phyloP scores from a whole-genome alignment of 2,797 vertebrate species.

The Hippoglossus hippoglossus region DNA sequence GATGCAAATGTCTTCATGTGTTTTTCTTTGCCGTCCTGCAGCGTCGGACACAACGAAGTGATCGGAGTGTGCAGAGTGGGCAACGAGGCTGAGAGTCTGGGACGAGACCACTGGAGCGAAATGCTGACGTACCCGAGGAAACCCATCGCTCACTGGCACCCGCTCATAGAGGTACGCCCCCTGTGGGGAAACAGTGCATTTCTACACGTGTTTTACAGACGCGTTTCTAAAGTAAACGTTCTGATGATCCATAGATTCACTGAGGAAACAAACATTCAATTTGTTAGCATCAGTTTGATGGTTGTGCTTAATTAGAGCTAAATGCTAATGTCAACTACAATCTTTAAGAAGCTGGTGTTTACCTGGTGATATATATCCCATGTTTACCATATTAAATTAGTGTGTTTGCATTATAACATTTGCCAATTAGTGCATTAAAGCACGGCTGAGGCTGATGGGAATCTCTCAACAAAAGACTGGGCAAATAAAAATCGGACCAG shows the following conservation, averaged over 20 bases:
- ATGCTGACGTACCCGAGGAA: constrained; percentile 97
- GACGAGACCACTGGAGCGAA: constrained; percentile 97
- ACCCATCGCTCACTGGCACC: constrained; percentile 98
- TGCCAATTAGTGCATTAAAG: too few species aligned
- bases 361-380: too few species aligned
- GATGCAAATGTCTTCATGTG: neutral
- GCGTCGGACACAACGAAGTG: constrained; percentile 98
- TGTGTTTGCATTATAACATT: too few species aligned
- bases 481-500: too few species aligned
- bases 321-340: too few species aligned
- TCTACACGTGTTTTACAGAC: neutral
- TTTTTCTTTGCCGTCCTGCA: constrained; percentile 61
- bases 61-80: constrained; percentile 98
- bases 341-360: too few species aligned
- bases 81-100: constrained; percentile 91
- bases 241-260: neutral
- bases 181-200: neutral
- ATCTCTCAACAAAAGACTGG: too few species aligned
- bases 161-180: constrained; percentile 91
- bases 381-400: too few species aligned
- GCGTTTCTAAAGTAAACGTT: neutral
- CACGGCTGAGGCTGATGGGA: too few species aligned
- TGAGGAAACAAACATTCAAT: neutral
- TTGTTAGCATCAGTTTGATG: too few species aligned
- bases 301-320: too few species aligned